Base-by-base conservation (phyloP, 2,113 vertebrate species). In the Puntigrus tetrazona region DNA sequence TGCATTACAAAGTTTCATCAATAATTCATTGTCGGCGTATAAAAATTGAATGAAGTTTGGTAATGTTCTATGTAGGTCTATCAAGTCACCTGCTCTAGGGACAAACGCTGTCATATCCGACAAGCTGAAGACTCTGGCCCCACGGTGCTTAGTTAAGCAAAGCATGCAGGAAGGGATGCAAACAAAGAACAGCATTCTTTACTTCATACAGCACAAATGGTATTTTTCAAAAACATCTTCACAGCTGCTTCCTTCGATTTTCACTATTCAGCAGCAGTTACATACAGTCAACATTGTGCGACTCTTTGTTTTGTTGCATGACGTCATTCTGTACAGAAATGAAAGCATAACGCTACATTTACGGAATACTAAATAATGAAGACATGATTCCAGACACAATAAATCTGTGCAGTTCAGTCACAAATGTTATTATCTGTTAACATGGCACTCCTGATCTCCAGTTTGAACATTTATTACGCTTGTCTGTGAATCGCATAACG, bases 111-210 rank as follows among this genome's bases (percentile, higher is more conserved):
- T 76, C 82, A 83, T 25, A 47, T 50, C 75, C 11, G 52, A 73
- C 65, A 82, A 70, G 57, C 9, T 27, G 7, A 25, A 43, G 59
- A 57, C 34, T 38, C 31, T 8, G 76, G 76, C 11, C 76, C 76
- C 52, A 41, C 3, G 25, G 31, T 31, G 50, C 72, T 81, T 55
- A 41, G 5, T 67, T 27, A 3, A 81, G 69, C 69, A 59, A 63
- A 76, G 31, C 50, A 11, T 27, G 50, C 43, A 83, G 80, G 29
- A 70, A 52, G 50, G 25, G 34, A 70, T 0, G 4, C n/a, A 22
- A 86, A 72, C 76, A 85, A 79, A 70, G 75, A 29, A 79, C 34
- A 59, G 16, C 63, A 78, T 69, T 70, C 43, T 79, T 84, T 76
- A 83, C 72, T 36, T 65, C 73, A 50, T 65, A 50, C 29, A 34